Evolutionary conservation across 2,888 invertebrate species (phyloP), one percentile per base, ranked within the genome.

Genomic region (Bimastos eiseni): DNA sequence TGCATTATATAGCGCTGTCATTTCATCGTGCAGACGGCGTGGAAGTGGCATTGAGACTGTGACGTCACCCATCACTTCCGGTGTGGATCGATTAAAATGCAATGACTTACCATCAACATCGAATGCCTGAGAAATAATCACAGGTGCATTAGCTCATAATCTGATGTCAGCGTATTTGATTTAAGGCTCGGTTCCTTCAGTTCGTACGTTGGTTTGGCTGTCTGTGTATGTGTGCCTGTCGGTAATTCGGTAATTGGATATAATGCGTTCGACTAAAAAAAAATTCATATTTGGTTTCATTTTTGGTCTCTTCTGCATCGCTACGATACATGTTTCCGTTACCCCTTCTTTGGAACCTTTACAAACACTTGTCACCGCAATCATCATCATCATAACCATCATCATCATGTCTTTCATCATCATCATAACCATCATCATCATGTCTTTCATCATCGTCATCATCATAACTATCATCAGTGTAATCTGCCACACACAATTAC

Each of bases 51-150:
- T n/a, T 70, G 70, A 11, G 70, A 70, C n/a, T n/a, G 30, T 70
- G 70, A n/a, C 70, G 70, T n/a, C 49, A 19, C 24, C 49, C 24
- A 49, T 49, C 13, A 49, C 49, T 49, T 49, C 49, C 30, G 70
- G 70, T 70, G 1, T n/a, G 70, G 70, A 70, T 70, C 30, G n/a
- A 70, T 70, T n/a, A 70, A 70, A 70, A 70, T 0, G 70, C 70
- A n/a, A 70, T 70, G 70, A 70, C 70, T 70, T n/a, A 70, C 70
- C 70, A 70, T 70, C 70, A 70, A 70, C 70, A 70, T 70, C 70
- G n/a, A 70, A 70, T 70, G 70, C n/a, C 70, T 30, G 8, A n/a
- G 70, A 70, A 70, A 70, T 70, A 70, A 70, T 70, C n/a, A n/a
- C n/a, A 30, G 70, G 70, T n/a, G 70, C n/a, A 0, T 5, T n/a